These are phyloP conservation scores for Sorex maritimensis DNA, from an alignment of 2,797 vertebrate genomes.

Conservation along the genomic window DNA sequence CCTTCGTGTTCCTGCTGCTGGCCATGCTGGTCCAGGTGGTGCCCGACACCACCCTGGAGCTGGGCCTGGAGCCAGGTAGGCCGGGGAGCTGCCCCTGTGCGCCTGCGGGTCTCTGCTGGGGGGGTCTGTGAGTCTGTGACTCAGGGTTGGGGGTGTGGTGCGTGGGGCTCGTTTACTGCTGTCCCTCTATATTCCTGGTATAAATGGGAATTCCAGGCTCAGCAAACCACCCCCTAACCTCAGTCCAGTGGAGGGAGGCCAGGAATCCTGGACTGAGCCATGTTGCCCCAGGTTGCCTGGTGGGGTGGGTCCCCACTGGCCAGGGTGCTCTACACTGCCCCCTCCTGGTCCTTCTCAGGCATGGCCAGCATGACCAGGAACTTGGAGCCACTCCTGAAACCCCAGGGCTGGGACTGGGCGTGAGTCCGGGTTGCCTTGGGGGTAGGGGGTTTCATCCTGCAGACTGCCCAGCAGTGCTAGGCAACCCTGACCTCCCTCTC, in stretches of 20 bases:
- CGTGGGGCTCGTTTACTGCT: not conserved
- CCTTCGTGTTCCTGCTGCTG: slow-evolving; percentile 95
- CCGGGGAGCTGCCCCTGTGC: no score
- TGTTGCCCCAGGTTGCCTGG: no score
- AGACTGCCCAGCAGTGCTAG: no score
- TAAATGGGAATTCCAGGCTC: not conserved
- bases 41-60: slow-evolving; percentile 96
- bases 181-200: not conserved
- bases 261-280: no score
- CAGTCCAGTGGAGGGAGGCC: not conserved
- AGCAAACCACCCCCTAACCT: not conserved
- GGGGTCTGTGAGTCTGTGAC: no score
- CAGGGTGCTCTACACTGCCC: fast-evolving
- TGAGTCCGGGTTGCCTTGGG: slow-evolving; percentile 90
- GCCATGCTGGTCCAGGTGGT: slow-evolving; percentile 96
- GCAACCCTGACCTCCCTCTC: not conserved
- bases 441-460: not conserved
- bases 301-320: not conserved
- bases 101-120: no score
- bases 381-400: slow-evolving; percentile 93
- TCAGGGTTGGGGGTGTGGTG: no score
- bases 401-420: slow-evolving; percentile 95
- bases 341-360: slow-evolving; percentile 87
- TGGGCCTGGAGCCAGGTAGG: slow-evolving; percentile 95
- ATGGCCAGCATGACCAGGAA: slow-evolving; percentile 91